Evolutionary conservation across 2,797 vertebrate species (phyloP), one percentile per base, ranked within the genome.

Genomic region (Loriculus beryllinus): DNA sequence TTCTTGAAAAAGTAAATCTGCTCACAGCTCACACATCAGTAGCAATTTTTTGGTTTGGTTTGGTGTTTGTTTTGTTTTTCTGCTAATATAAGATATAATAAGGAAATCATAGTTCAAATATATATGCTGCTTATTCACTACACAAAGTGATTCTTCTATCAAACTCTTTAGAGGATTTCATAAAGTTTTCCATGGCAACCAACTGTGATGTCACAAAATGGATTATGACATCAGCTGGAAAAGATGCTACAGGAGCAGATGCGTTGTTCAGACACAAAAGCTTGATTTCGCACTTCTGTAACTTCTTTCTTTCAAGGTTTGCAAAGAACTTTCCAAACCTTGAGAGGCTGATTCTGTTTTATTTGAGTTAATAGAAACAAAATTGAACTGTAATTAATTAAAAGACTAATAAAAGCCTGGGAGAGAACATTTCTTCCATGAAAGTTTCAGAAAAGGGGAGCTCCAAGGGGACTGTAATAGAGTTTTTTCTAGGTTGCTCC

Each of bases 211-310:
- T 93, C 92, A 95, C 42, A 67, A 87, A 88, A 65, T 51, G 48
- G 83, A 87, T 93, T 87, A 86, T 95, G 86, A 93, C 60, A 68
- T 94, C 84, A 85, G 19, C 23, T 82, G 47, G 63, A 68, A 93
- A 92, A 59, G 59, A 28, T 70, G 37, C 64, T 60, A 26, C 56
- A 67, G 75, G 59, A 86, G 17, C 62, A 88, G 51, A 57, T 74
- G 5, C 33, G 67, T 87, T 81, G 71, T 93, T 91, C 42, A 33
- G 72, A 54, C 71, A 82, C 69, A 90, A 70, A 90, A 84, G 42
- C 33, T 18, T 1, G 0, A 64, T 92, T 96, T 93, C 78, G 77
- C 79, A 69, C 40, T 74, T 67, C n/a, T 45, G 12, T 69, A 74
- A 51, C 76, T 90, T 79, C 48, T 89, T 92, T 88, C 59, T 86